Evolutionary conservation across 37 sponge, comb jelly and placozoan species (phyloP).

Genomic region (Tethya wilhelma): DNA sequence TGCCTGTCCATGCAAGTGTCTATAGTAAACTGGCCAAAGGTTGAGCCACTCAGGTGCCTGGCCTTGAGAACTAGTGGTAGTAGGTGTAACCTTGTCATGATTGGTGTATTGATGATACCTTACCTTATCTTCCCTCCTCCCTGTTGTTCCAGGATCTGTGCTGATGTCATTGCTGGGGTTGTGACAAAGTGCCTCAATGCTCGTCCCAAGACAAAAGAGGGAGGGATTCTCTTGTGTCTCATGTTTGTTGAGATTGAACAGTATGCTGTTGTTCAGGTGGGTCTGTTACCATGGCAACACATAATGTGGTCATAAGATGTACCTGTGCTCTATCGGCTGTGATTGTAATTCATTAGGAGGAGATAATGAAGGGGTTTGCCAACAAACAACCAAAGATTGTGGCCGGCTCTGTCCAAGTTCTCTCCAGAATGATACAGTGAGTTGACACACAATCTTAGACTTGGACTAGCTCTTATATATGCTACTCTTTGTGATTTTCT

Average conservation of each 20-base stretch:
- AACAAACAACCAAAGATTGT: constrained; percentile 97
- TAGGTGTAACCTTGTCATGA: no score
- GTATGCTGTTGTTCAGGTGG: constrained; percentile 71
- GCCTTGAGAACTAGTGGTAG: no score
- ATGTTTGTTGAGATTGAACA: constrained; percentile 95
- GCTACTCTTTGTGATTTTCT: no score
- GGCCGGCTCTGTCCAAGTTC: constrained; percentile 64
- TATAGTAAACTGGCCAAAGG: no score
- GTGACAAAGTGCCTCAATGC: constrained; percentile 92
- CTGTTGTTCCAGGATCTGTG: constrained; percentile 51
- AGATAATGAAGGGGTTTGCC: constrained; percentile 69
- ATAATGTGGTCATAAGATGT: no score
- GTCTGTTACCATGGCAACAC: no score
- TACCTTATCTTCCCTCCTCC: background rate
- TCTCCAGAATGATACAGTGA: constrained; percentile 63
- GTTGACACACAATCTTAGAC: constrained; percentile 22
- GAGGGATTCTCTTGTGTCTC: constrained; percentile 68
- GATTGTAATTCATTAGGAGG: no score
- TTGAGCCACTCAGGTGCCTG: no score
- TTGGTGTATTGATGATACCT: no score
- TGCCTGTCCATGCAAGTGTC: no score
- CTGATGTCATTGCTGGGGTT: constrained; percentile 86
- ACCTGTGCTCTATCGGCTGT: no score
- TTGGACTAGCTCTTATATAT: no score
- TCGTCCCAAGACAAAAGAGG: constrained; percentile 87